phyloP scores from a whole-genome alignment of 2,888 invertebrate genomes.

The Apantesis nais region DNA sequence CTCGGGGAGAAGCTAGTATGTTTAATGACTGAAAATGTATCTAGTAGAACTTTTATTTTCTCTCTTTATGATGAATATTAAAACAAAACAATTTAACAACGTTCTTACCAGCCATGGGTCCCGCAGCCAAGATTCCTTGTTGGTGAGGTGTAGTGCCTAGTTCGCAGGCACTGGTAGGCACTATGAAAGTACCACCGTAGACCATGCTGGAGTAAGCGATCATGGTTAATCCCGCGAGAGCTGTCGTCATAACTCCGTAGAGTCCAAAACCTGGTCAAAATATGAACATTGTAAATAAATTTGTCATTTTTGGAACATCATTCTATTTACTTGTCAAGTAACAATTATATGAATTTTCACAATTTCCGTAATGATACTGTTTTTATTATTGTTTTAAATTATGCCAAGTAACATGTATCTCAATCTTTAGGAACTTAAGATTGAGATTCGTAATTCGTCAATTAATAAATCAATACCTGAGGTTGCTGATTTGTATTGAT shows the following conservation, averaged over 20 bases:
- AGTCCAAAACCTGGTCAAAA: conserved; percentile 56
- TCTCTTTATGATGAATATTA: neutral
- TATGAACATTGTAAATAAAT: no score
- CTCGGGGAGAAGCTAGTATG: no score
- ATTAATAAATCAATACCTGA: no score
- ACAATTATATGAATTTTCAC: neutral
- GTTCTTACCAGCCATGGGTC: conserved; percentile 53
- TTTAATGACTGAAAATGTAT: no score
- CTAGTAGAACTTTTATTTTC: no score
- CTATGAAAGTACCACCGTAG: conserved; percentile 63
- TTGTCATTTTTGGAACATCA: no score
- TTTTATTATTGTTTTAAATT: no score
- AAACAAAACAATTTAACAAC: neutral
- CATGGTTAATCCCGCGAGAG: conserved; percentile 56
- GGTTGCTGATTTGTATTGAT: no score
- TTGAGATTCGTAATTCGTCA: no score
- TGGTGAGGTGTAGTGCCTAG: conserved; percentile 64
- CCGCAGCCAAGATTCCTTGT: conserved; percentile 64
- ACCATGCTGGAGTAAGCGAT: conserved; percentile 63
- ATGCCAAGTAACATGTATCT: no score
- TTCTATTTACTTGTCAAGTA: neutral
- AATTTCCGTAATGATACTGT: no score
- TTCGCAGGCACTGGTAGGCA: conserved; percentile 74
- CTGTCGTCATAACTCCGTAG: conserved; percentile 59
- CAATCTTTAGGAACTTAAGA: no score